A percentile compares a stretch with the other conserved stretches of the same genome.
phyloP scores from a whole-genome alignment of 2,888 invertebrate genomes.

The Teleiodes luculella region DNA sequence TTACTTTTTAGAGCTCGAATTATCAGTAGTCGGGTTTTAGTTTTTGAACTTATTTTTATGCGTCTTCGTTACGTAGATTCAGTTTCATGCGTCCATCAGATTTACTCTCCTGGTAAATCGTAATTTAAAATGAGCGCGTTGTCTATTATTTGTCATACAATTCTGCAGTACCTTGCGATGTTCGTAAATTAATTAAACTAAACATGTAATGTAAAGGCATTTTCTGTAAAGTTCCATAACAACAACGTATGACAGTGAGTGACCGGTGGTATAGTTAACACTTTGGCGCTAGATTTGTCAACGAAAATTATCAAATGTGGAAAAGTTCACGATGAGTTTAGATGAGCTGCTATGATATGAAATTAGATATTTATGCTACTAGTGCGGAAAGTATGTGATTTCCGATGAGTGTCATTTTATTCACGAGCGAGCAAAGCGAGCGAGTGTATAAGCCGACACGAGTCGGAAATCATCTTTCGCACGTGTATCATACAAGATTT shows the following conservation, averaged over 20 bases:
- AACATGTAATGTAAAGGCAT: neutral
- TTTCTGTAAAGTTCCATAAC: neutral
- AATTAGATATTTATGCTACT: too few species aligned
- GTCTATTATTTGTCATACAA: neutral
- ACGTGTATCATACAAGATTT: too few species aligned
- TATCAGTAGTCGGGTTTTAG: too few species aligned
- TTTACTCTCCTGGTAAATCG: neutral
- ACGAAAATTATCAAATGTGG: neutral
- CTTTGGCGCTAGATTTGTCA: neutral
- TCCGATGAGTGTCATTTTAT: too few species aligned
- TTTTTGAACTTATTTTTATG: too few species aligned
- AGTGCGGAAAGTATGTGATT: too few species aligned
- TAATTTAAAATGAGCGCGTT: neutral
- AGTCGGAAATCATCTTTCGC: too few species aligned
- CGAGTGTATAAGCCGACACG: too few species aligned
- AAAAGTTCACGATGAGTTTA: neutral
- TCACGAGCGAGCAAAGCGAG: too few species aligned
- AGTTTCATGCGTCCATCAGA: neutral
- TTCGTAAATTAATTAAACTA: neutral
- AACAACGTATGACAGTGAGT: neutral
- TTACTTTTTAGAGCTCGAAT: too few species aligned
- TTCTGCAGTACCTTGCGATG: neutral
- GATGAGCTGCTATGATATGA: neutral
- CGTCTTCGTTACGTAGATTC: too few species aligned
- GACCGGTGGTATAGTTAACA: neutral